A percentile compares a stretch with the other conserved stretches of the same genome.
phyloP scores from a whole-genome alignment of 1,140 invertebrate species.

The Zaprionus capensis region DNA sequence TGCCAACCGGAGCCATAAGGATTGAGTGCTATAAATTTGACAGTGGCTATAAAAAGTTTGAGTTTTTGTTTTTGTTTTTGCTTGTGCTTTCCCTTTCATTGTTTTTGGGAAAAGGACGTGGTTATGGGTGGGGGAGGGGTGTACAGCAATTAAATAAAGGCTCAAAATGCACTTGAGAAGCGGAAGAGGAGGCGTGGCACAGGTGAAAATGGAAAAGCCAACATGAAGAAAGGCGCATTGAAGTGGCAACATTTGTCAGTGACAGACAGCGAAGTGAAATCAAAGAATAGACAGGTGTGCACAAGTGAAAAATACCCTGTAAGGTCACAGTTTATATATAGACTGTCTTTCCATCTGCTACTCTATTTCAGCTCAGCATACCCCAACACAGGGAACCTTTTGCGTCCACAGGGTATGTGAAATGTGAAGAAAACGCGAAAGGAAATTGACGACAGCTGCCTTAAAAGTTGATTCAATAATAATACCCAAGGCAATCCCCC shows the following conservation, averaged over 20 bases:
- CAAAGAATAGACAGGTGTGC: not conserved
- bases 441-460: conserved; percentile 63
- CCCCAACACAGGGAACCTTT: not conserved
- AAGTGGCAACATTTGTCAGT: conserved; percentile 59
- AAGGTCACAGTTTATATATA: not conserved
- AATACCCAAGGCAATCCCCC: conserved; percentile 30
- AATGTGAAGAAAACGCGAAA: conserved; percentile 29
- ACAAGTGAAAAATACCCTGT: not conserved
- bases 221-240: conserved; percentile 41
- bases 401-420: conserved; percentile 9
- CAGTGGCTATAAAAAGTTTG: conserved; percentile 24
- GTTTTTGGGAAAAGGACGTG: conserved; percentile 12
- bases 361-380: not conserved
- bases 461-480: conserved; percentile 69
- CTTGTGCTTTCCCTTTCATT: conserved; percentile 11
- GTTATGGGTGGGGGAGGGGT: conserved; percentile 25
- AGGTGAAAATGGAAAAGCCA: conserved; percentile 24
- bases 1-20: not conserved
- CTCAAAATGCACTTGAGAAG: conserved; percentile 26
- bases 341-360: no score
- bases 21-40: conserved; percentile 43
- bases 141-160: conserved; percentile 65
- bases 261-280: conserved; percentile 17
- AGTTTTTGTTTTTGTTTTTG: conserved; percentile 5
- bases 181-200: not conserved